Base-by-base conservation (phyloP, 2,888 invertebrate species). In the Caenorhabditis japonica region DNA sequence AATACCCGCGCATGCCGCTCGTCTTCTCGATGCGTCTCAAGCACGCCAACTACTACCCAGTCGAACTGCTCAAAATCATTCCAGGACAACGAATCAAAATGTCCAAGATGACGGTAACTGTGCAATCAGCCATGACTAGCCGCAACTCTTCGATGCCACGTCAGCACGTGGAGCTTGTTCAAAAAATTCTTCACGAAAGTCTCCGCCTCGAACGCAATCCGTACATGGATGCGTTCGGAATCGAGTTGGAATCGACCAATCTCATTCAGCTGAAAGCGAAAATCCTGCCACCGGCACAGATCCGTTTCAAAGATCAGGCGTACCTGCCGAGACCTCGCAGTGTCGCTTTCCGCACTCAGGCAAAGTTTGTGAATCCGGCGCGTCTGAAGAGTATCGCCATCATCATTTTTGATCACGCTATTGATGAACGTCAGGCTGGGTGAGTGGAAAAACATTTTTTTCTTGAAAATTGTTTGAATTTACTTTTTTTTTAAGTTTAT, bases 61-160 rank as follows among this genome's bases (percentile, higher is more conserved):
- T 73, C 33, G 77, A 77, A 30, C 3, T 75, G n/a, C 58, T 75
- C 10, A 13, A 19, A 4, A 55, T 77, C 25, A n/a, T 49, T 10
- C 52, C 55, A 7, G 77, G 77, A 55, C 75, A 75, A 19, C 59
- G 75, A 3, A 59, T 77, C 30, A 62, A 60, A 15, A 19, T 41
- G 4, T n/a, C 49, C 3, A 53, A 64, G 39, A 75, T 75, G 51
- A 43, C 49, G 1, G 34, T 55, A 1, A 38, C n/a, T 0, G 51
- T 75, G 21, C 73, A 74, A 17, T 23, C 34, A 10, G 17, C 33
- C 2, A 74, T 74, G 73, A 68, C 68, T 13, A 58, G 68, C 23
- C 41, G 47, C 1, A 46, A 64, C 8, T 23, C 62, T 0, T 19
- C 59, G 34, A 25, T 58, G 23, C 73, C 73, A 17, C 10, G 10